These are phyloP conservation scores for Odontothrips loti DNA, from an alignment of 2,888 invertebrate species.

Conservation along the genomic window DNA sequence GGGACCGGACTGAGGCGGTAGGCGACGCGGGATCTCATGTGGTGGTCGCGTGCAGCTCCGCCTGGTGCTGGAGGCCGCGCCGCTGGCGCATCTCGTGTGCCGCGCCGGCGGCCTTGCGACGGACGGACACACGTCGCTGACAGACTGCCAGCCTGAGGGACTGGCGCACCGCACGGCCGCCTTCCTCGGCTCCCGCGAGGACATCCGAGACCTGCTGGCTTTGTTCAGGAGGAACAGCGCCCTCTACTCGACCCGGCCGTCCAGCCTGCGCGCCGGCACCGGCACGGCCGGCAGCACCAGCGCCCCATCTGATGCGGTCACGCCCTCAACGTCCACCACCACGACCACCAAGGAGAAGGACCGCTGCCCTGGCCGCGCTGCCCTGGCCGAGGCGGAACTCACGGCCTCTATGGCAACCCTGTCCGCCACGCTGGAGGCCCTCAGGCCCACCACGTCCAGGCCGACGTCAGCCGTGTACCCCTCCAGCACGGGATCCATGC, in stretches of 20 bases:
- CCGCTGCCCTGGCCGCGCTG: background rate
- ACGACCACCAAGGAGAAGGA: background rate
- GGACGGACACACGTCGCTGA: background rate
- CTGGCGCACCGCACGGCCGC: slow-evolving; percentile 18
- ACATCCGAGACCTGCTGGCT: slow-evolving; percentile 4
- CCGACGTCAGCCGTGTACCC: slow-evolving; percentile 11
- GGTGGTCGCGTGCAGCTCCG: background rate
- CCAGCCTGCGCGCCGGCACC: background rate
- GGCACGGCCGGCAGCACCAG: background rate
- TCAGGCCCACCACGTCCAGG: background rate
- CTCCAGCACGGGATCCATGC: background rate
- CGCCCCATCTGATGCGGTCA: background rate
- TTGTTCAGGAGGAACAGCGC: background rate
- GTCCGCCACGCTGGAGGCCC: slow-evolving; percentile 9
- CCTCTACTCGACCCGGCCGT: background rate
- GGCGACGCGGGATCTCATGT: too few relatives aligned
- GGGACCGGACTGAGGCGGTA: too few relatives aligned
- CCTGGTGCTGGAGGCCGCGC: slow-evolving; percentile 13
- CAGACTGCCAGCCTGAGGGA: slow-evolving; percentile 15
- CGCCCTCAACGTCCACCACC: background rate
- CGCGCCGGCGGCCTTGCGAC: background rate
- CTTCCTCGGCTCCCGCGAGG: slow-evolving; percentile 15
- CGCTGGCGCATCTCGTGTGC: slow-evolving; percentile 18
- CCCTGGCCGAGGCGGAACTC: background rate
- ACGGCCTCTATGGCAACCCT: background rate